phyloP scores from a whole-genome alignment of 2,888 invertebrate species.

The Diarsia rubi region DNA sequence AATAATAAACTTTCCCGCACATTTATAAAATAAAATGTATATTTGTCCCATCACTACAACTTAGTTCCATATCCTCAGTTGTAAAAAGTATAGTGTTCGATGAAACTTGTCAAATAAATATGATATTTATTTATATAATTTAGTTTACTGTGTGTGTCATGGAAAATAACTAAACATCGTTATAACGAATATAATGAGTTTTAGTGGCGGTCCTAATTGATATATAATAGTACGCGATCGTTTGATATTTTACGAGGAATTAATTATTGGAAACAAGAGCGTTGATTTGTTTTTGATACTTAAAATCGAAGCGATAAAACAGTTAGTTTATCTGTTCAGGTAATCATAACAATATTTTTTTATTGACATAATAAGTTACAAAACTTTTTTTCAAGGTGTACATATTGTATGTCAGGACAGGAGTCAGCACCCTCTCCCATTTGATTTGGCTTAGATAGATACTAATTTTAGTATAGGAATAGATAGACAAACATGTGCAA shows the following conservation, averaged over 20 bases:
- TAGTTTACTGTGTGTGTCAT: conserved; percentile 44
- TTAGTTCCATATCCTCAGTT: conserved; percentile 50
- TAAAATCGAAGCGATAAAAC: neutral
- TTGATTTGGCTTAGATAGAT: no score
- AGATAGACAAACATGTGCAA: no score
- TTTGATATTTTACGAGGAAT: conserved; percentile 42
- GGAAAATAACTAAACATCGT: conserved; percentile 73
- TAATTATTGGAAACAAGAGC: conserved; percentile 37
- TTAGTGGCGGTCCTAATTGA: conserved; percentile 62
- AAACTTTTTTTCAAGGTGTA: no score
- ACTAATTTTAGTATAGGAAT: no score
- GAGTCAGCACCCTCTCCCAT: no score
- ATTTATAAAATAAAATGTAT: conserved; percentile 27
- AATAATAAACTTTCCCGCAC: conserved; percentile 5
- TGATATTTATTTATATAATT: conserved; percentile 46
- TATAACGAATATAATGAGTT: conserved; percentile 69
- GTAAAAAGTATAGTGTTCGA: conserved; percentile 35
- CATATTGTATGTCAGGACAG: no score
- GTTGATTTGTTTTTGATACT: conserved; percentile 24
- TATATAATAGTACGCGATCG: conserved; percentile 57
- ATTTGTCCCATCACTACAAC: conserved; percentile 58
- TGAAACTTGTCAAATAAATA: conserved; percentile 60
- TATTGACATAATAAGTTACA: neutral
- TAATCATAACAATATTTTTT: neutral
- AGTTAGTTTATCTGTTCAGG: neutral